phyloP scores from a whole-genome alignment of 2,113 vertebrate species.

The Trichechus manatus region DNA sequence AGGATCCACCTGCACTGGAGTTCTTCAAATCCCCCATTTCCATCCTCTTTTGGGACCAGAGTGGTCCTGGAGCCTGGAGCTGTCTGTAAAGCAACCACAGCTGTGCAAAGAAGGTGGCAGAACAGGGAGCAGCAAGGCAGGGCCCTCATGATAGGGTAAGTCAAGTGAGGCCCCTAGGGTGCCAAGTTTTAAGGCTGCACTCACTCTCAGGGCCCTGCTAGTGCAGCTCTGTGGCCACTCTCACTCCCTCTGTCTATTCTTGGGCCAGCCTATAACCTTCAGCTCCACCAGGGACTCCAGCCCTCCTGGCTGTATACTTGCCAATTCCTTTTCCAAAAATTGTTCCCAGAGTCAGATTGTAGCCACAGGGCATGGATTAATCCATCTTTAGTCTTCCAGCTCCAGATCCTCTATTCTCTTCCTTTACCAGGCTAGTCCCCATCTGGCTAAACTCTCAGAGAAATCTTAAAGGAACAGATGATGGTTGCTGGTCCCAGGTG shows the following conservation, averaged over 20 bases:
- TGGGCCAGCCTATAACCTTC: neutral
- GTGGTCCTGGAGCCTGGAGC: neutral
- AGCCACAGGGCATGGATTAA: neutral
- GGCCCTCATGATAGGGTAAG: fast-evolving
- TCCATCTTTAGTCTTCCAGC: neutral
- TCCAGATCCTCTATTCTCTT: neutral
- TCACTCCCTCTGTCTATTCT: neutral
- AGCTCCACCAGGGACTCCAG: neutral
- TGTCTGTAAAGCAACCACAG: neutral
- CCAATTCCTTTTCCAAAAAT: neutral
- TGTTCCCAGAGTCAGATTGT: neutral
- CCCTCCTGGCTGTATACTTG: neutral
- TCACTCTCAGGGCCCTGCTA: neutral
- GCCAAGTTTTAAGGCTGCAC: neutral
- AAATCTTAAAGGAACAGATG: neutral
- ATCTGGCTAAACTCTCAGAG: neutral
- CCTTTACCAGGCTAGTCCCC: neutral
- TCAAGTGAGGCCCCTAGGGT: neutral
- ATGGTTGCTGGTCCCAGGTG: neutral
- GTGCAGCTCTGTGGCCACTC: neutral
- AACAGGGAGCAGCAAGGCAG: neutral
- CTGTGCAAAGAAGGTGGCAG: neutral
- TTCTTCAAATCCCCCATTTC: neutral
- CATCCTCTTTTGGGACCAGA: neutral
- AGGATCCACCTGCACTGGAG: neutral